Evolutionary conservation across 2,797 vertebrate species (phyloP), one percentile per base, ranked within the genome.

Genomic region (Fistularia commersonii): DNA sequence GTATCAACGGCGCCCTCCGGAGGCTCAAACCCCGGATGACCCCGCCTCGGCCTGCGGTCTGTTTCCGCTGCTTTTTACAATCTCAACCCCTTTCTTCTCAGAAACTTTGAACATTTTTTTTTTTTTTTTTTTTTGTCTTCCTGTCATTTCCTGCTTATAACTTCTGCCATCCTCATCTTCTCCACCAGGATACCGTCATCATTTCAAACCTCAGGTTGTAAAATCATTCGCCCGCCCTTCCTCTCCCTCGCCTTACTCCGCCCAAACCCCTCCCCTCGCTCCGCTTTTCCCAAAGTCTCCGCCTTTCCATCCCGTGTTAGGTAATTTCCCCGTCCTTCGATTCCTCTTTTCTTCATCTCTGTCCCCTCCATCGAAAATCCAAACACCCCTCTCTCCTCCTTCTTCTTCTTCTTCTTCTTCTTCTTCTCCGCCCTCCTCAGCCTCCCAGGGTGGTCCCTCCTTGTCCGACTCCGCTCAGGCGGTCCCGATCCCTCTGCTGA

Each of bases 161-260:
- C 40, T 5, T 39, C 45, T 41, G 8, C 49, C 50, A 23, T 36
- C 8, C 32, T 12, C 59, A 7, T 23, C 34, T 36, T 58, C 35
- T 59, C 38, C 43, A 8, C 15, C 38, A 87, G 84, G 74, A 32
- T 72, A 41, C 8, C 61, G 77, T 42, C 83, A 85, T 38, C 32
- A 81, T 62, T 91, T 91, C 77, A 79, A 66, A 64, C 86, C 88
- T 67, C 87, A 89, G 37, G 44, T 88, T 36, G 77, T 89, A 33
- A 75, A 80, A 39, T 57, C 80, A 6, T 11, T 82, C 3, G 47
- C 55, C 15, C 86, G 86, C 0, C 88, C 85, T 34, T 64, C 81
- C 33, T 88, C 88, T 54, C 87, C 87, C 11, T 85, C 85, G 35
- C 84, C 79, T 38, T 80, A 83, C 34, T 49, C 66, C 9, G 7